Evolutionary conservation across 2,888 invertebrate species (phyloP), one percentile per base, ranked within the genome.

Genomic region (Diaperis boleti): DNA sequence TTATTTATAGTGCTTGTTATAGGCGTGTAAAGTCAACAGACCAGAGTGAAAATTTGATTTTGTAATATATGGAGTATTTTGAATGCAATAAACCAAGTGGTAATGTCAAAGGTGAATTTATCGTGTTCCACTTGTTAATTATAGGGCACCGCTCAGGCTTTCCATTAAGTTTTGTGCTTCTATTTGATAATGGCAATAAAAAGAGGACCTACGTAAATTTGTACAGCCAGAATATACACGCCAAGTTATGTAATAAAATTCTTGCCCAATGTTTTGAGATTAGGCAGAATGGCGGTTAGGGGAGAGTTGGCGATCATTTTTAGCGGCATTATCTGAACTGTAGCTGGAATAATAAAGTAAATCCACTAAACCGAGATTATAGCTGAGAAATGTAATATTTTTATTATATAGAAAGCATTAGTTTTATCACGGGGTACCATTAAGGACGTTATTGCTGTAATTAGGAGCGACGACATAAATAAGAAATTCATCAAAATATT

Each of bases 101-200:
- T 45, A 50, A 50, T 37, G 55, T 55, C 55, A 55, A 42, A 44
- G 20, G 44, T 55, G 42, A 44, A 31, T 33, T 39, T 52, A 52
- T 39, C 15, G 26, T 22, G 37, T 14, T 50, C 15, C 15, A 10
- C n/a, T 31, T 37, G 39, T 52, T 52, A 52, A 52, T 50, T 50
- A 50, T 52, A 52, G 52, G 33, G 55, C 55, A 42, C 18, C 55
- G 55, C 41, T 52, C 29, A 26, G 31, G 33, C 26, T 39, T 20
- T 39, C 39, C 37, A 41, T 29, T 39, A 22, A 39, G 7, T 42
- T 42, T 20, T 42, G 41, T 20, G 39, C n/a, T 41, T 20, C 8
- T 59, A 17, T 59, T 59, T 59, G 59, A 59, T 59, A 49, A 47
- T 31, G 37, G 45, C 57, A 47, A 45, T 59, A 59, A 59, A 59